Conservation (phyloP, 2,888 invertebrate genomes). For the Sepioteuthis lessoniana region DNA sequence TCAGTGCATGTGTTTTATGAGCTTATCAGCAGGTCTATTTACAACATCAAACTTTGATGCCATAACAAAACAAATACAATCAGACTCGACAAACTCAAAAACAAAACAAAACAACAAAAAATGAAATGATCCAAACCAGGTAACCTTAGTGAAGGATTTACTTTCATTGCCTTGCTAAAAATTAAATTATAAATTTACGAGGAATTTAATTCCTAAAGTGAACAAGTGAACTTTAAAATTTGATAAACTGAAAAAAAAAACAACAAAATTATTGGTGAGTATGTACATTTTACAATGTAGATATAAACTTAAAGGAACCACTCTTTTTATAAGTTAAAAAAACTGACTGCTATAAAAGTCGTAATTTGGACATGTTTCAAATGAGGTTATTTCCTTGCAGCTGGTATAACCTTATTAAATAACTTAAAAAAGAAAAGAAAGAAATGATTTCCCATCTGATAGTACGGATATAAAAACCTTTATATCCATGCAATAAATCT, state of each 20-base stretch:
- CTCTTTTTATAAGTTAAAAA: too few relatives aligned
- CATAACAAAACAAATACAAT: not conserved
- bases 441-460: too few relatives aligned
- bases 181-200: not conserved
- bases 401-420: too few relatives aligned
- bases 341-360: too few relatives aligned
- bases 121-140: not conserved
- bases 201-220: not conserved
- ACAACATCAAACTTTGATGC: not conserved
- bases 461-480: too few relatives aligned
- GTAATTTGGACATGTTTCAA: too few relatives aligned
- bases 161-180: not conserved
- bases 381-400: too few relatives aligned
- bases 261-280: not conserved
- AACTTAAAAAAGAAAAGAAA: too few relatives aligned
- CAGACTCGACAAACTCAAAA: not conserved
- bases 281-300: not conserved
- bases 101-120: not conserved
- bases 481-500: too few relatives aligned
- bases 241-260: not conserved
- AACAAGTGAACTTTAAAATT: not conserved
- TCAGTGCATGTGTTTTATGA: slow-evolving; percentile 11
- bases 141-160: not conserved
- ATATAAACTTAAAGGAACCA: too few relatives aligned
- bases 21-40: slow-evolving; percentile 33